phyloP scores from a whole-genome alignment of 1,140 invertebrate genomes.

The Reticulitermes speratus region DNA sequence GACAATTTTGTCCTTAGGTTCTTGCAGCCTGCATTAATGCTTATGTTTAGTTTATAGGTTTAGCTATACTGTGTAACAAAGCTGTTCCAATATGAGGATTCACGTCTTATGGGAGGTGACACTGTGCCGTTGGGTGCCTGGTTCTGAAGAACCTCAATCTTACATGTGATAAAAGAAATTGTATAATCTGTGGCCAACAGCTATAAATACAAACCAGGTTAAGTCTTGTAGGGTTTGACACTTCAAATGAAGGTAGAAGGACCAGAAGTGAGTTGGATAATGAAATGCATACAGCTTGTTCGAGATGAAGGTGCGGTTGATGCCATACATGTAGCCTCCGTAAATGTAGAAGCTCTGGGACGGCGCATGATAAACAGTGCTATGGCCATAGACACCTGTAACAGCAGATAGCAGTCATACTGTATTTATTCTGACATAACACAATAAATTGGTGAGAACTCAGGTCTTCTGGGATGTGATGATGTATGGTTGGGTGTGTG shows the following conservation, averaged over 20 bases:
- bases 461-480: too few relatives aligned
- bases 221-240: conserved; percentile 53
- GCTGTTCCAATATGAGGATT: too few relatives aligned
- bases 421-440: not conserved
- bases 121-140: too few relatives aligned
- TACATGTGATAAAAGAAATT: too few relatives aligned
- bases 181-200: too few relatives aligned
- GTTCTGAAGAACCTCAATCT: too few relatives aligned
- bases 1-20: too few relatives aligned
- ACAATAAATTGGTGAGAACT: not conserved
- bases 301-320: conserved; percentile 69
- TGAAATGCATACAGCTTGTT: conserved; percentile 76
- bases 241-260: conserved; percentile 69
- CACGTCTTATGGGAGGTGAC: too few relatives aligned
- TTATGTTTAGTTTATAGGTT: too few relatives aligned
- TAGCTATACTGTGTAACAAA: too few relatives aligned
- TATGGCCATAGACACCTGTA: conserved; percentile 82
- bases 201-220: conserved; percentile 40
- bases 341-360: conserved; percentile 87
- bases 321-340: conserved; percentile 78
- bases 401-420: conserved; percentile 24
- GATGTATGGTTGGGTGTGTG: too few relatives aligned
- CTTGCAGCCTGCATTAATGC: too few relatives aligned
- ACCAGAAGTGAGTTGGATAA: conserved; percentile 73
- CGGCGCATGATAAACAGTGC: conserved; percentile 78